Evolutionary conservation across 1,140 invertebrate species (phyloP).

Genomic region (Meloidogyne chitwoodi): DNA sequence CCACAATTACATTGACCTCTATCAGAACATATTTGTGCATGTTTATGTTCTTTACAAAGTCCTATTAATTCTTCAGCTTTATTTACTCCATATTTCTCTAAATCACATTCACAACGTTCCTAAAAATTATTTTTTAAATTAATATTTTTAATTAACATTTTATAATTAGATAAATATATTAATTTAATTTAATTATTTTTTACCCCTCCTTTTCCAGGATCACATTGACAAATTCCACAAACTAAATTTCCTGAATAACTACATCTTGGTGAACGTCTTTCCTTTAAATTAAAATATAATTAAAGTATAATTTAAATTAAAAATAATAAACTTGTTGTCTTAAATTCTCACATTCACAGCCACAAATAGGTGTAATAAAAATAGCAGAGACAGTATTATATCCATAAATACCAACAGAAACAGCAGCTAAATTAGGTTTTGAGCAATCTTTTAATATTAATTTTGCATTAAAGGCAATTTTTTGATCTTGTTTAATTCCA

Average conservation of each 20-base stretch:
- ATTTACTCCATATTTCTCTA: slow-evolving; percentile 48
- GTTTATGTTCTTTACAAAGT: slow-evolving; percentile 41
- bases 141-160: too few species aligned
- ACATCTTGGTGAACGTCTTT: slow-evolving; percentile 44
- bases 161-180: too few species aligned
- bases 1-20: slow-evolving; percentile 38
- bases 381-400: slow-evolving; percentile 55
- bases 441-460: slow-evolving; percentile 50
- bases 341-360: slow-evolving; percentile 54
- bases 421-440: slow-evolving; percentile 40
- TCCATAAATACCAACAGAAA: slow-evolving; percentile 55
- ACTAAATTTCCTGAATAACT: slow-evolving; percentile 45
- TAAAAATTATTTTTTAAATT: background rate
- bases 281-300: too few species aligned
- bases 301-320: background rate
- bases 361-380: slow-evolving; percentile 57
- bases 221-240: slow-evolving; percentile 53
- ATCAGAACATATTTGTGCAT: slow-evolving; percentile 27
- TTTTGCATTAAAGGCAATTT: slow-evolving; percentile 50
- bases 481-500: slow-evolving; percentile 42
- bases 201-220: slow-evolving; percentile 45
- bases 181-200: too few species aligned
- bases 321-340: slow-evolving; percentile 6
- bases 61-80: slow-evolving; percentile 45
- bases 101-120: slow-evolving; percentile 54